These are phyloP conservation scores for Gavialis gangeticus DNA, from an alignment of 2,113 vertebrate species.

Conservation along the genomic window DNA sequence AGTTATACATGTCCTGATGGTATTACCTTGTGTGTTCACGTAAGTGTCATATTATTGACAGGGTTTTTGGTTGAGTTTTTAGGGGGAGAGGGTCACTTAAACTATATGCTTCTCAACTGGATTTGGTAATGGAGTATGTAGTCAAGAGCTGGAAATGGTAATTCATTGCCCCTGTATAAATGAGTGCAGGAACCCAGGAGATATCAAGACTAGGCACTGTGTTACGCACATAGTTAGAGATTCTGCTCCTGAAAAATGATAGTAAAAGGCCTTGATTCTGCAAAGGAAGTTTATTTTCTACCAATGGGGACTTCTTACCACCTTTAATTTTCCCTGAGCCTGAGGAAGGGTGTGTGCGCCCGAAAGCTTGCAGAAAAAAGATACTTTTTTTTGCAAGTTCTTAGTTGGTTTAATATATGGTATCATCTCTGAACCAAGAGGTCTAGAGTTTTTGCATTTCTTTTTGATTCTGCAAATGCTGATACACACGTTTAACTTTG, in stretches of 20 bases:
- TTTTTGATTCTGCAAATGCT: slow-evolving; percentile 7
- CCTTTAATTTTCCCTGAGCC: too few species aligned
- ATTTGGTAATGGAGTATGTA: neutral
- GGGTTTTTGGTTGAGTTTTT: neutral
- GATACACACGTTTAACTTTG: neutral
- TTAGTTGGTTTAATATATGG: too few species aligned
- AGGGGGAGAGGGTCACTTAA: rapidly evolving
- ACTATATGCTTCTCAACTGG: neutral
- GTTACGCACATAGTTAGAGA: neutral
- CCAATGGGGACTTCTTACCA: too few species aligned
- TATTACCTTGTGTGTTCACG: neutral
- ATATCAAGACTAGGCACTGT: neutral
- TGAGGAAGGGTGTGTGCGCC: too few species aligned
- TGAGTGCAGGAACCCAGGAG: neutral
- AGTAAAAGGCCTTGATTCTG: neutral
- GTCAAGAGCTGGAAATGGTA: neutral
- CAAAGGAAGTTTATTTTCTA: neutral
- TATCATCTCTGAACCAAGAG: too few species aligned
- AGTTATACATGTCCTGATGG: slow-evolving; percentile 22
- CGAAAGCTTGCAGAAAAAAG: too few species aligned
- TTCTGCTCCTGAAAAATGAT: neutral
- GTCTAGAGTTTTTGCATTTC: neutral
- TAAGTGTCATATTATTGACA: neutral
- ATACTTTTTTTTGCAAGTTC: too few species aligned
- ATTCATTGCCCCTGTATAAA: neutral